Conservation (phyloP, 1,140 invertebrate genomes). For the Drepana arcuata region DNA sequence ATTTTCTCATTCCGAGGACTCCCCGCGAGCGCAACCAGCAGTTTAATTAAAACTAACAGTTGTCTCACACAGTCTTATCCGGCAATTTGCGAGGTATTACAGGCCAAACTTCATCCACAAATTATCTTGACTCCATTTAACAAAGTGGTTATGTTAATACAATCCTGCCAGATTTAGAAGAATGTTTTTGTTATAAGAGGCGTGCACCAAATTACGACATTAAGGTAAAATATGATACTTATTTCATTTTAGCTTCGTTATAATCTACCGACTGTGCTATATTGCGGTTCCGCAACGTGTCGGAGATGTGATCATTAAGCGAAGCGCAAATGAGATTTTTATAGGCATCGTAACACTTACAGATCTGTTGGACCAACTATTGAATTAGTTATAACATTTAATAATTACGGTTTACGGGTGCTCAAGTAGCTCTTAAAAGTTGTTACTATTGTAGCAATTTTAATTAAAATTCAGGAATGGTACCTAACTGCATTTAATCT, state of each 20-base stretch:
- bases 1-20: constrained; percentile 62
- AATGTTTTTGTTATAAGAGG: constrained; percentile 46
- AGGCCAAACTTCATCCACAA: constrained; percentile 65
- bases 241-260: constrained; percentile 44
- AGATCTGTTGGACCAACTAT: constrained; percentile 42
- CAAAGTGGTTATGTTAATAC: constrained; percentile 67
- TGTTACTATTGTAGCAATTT: too few relatives aligned
- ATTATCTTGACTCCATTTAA: constrained; percentile 69
- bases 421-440: constrained; percentile 19
- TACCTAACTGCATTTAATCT: too few relatives aligned
- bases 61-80: constrained; percentile 70
- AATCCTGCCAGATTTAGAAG: constrained; percentile 54
- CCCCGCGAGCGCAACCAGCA: constrained; percentile 58
- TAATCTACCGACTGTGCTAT: constrained; percentile 19
- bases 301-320: constrained; percentile 35
- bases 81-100: constrained; percentile 70
- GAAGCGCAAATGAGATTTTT: constrained; percentile 42
- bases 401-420: constrained; percentile 33
- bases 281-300: constrained; percentile 19
- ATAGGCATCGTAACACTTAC: constrained; percentile 43
- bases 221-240: constrained; percentile 52
- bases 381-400: constrained; percentile 47
- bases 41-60: constrained; percentile 72
- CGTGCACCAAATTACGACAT: constrained; percentile 41
- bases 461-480: too few relatives aligned